Evolutionary conservation across 2,888 invertebrate species (phyloP).

Genomic region (Macaria liturata): DNA sequence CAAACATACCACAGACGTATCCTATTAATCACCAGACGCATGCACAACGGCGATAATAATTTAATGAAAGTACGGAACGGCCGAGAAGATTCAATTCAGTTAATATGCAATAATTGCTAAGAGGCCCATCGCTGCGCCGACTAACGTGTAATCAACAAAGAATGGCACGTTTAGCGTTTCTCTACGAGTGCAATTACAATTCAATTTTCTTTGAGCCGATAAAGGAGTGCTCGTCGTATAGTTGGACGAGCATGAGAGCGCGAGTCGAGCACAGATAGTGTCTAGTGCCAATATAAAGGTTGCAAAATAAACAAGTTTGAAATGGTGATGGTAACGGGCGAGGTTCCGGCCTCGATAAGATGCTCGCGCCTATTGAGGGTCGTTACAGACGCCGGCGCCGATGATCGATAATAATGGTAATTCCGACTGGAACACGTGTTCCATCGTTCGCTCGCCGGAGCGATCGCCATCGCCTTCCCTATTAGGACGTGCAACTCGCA

Average conservation of each 20-base stretch:
- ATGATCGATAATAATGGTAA: conserved; percentile 84
- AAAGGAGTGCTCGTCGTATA: conserved; percentile 48
- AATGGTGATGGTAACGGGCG: conserved; percentile 63
- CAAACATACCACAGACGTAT: conserved; percentile 38
- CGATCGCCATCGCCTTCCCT: conserved; percentile 71
- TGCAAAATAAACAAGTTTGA: conserved; percentile 59
- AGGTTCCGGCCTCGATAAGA: conserved; percentile 59
- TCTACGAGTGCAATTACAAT: conserved; percentile 69
- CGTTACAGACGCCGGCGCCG: conserved; percentile 75
- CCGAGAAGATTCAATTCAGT: conserved; percentile 61
- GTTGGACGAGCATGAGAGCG: conserved; percentile 41
- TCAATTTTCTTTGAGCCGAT: conserved; percentile 67
- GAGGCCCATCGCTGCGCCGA: conserved; percentile 22
- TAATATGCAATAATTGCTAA: conserved; percentile 69
- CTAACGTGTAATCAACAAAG: conserved; percentile 41
- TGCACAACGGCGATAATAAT: conserved; percentile 54
- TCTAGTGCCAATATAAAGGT: conserved; percentile 21
- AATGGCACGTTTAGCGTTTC: conserved; percentile 66
- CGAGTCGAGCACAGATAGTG: conserved; percentile 49
- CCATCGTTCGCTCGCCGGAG: conserved; percentile 64
- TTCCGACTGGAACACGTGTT: conserved; percentile 77
- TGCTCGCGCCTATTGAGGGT: conserved; percentile 72
- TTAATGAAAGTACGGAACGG: conserved; percentile 60
- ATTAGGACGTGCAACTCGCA: conserved; percentile 71
- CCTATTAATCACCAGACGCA: conserved; percentile 63